Evolutionary conservation across 2,113 vertebrate species (phyloP).

Genomic region (Raja brachyura): DNA sequence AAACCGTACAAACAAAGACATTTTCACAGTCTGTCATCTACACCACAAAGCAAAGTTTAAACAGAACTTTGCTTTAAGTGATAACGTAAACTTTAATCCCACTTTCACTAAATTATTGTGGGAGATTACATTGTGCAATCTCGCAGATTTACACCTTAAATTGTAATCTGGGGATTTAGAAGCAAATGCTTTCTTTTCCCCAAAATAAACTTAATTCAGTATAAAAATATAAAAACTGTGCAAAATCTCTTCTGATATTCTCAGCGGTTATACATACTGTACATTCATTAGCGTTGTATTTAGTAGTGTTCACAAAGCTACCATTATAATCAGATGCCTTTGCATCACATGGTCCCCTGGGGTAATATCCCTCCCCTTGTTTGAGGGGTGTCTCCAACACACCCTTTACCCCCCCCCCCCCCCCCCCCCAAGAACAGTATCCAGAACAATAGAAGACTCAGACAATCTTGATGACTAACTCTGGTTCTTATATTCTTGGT

Average conservation of each 20-base stretch:
- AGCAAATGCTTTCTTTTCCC: neutral
- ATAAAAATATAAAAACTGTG: too few species aligned
- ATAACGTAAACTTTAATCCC: neutral
- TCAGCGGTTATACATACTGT: too few species aligned
- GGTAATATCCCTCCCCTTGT: too few species aligned
- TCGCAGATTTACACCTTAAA: neutral
- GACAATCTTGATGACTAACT: neutral
- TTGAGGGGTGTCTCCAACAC: too few species aligned
- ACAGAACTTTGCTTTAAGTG: neutral
- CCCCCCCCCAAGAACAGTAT: neutral
- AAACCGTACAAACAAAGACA: neutral
- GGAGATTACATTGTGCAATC: neutral
- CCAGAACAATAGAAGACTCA: neutral
- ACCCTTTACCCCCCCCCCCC: too few species aligned
- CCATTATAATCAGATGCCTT: too few species aligned
- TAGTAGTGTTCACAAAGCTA: too few species aligned
- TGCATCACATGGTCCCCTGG: too few species aligned
- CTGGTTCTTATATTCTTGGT: neutral
- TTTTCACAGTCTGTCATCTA: neutral
- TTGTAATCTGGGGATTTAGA: neutral
- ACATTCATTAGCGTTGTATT: too few species aligned
- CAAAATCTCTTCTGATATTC: too few species aligned
- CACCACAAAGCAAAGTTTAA: neutral
- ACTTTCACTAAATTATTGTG: neutral
- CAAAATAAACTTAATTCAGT: too few species aligned